phyloP scores from a whole-genome alignment of 2,797 vertebrate genomes.

The Galaxias olidus region DNA sequence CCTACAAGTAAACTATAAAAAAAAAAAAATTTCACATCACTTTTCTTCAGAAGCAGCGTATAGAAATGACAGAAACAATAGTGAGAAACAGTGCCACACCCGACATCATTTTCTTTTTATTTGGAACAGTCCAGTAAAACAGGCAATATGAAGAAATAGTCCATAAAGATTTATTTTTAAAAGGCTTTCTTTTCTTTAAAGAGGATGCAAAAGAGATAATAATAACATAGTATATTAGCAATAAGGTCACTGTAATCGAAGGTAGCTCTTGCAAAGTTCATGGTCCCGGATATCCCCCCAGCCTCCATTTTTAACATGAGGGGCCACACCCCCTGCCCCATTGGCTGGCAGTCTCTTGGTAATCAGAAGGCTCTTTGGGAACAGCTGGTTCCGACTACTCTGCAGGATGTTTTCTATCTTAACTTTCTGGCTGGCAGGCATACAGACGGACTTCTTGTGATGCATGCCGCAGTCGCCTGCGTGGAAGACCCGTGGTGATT shows the following conservation, averaged over 20 bases:
- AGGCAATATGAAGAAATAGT: constrained; percentile 82
- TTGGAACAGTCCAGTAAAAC: constrained; percentile 81
- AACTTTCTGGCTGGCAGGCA: constrained; percentile 86
- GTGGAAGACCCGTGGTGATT: constrained; percentile 92
- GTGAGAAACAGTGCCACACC: constrained; percentile 70
- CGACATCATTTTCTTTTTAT: constrained; percentile 76
- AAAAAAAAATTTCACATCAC: neutral
- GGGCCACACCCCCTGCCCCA: constrained; percentile 80
- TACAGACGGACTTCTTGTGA: constrained; percentile 90
- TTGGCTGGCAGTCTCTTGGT: constrained; percentile 85
- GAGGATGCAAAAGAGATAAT: constrained; percentile 79
- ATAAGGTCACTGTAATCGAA: constrained; percentile 91
- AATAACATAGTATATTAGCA: constrained; percentile 64
- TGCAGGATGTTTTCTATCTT: constrained; percentile 90
- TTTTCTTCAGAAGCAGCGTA: too few relatives aligned
- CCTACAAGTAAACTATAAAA: constrained; percentile 32
- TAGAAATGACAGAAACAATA: constrained; percentile 43
- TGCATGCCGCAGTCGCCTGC: constrained; percentile 98
- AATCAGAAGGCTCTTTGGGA: constrained; percentile 88
- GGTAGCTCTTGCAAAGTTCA: constrained; percentile 98
- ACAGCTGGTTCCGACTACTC: constrained; percentile 87
- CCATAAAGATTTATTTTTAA: constrained; percentile 77
- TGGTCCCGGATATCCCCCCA: constrained; percentile 99
- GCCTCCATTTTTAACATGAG: constrained; percentile 95
- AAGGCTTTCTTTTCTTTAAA: constrained; percentile 76